Percentiles rank a stretch among this genome's conserved stretches.
phyloP scores from a whole-genome alignment of 2,113 vertebrate genomes.

The Pelodiscus sinensis region DNA sequence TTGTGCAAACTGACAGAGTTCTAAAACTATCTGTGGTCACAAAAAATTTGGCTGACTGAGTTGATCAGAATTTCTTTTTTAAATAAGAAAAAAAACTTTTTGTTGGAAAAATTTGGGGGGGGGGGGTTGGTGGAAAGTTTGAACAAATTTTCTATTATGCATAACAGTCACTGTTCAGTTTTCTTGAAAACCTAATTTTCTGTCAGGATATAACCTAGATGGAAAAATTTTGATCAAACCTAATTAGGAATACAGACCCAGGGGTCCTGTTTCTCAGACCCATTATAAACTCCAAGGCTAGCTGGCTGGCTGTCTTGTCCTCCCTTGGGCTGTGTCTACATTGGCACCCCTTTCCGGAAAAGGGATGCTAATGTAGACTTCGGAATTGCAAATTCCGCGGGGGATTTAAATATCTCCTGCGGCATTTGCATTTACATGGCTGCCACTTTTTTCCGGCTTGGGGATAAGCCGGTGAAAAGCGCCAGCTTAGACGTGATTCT shows the following conservation, averaged over 20 bases:
- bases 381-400: too few relatives aligned
- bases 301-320: not conserved
- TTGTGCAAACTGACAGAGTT: not conserved
- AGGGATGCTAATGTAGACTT: too few relatives aligned
- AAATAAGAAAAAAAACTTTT: accelerated
- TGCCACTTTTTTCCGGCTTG: too few relatives aligned
- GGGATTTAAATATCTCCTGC: too few relatives aligned
- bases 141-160: not conserved
- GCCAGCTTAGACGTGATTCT: too few relatives aligned
- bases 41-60: not conserved
- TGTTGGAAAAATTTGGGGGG: not conserved
- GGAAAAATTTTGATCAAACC: not conserved
- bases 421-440: too few relatives aligned
- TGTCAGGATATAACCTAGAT: not conserved
- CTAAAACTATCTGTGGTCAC: not conserved
- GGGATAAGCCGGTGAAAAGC: too few relatives aligned
- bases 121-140: not conserved
- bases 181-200: not conserved
- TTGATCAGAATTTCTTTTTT: not conserved
- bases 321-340: too few relatives aligned
- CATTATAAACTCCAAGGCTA: too few relatives aligned
- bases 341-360: too few relatives aligned
- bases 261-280: not conserved
- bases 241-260: not conserved
- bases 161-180: not conserved